phyloP scores from a whole-genome alignment of 2,888 invertebrate genomes.

The Sicus ferrugineus region DNA sequence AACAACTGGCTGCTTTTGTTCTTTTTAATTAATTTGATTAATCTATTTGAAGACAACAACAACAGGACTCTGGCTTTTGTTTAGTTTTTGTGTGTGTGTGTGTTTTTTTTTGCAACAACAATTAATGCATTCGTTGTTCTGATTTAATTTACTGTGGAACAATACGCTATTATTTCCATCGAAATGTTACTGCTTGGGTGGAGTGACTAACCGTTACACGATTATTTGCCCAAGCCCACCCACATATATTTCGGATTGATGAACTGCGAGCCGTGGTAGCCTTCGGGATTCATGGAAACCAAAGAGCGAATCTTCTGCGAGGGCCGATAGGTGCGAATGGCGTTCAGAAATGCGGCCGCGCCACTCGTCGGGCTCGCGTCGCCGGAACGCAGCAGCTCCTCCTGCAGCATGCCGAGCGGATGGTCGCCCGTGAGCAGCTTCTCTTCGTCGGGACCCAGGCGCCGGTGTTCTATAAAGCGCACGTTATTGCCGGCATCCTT shows the following conservation, averaged over 20 bases:
- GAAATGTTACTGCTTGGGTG: too few relatives aligned
- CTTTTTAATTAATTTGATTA: neutral
- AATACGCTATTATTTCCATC: slow-evolving; percentile 27
- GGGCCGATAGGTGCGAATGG: slow-evolving; percentile 64
- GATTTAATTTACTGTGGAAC: slow-evolving; percentile 10
- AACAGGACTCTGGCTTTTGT: neutral
- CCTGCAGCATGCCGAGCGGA: slow-evolving; percentile 51
- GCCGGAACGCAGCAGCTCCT: slow-evolving; percentile 38
- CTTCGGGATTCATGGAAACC: slow-evolving; percentile 68
- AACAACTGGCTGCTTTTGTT: slow-evolving; percentile 22
- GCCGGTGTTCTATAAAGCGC: slow-evolving; percentile 55
- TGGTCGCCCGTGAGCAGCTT: slow-evolving; percentile 58
- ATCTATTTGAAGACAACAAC: neutral
- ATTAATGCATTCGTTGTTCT: slow-evolving; percentile 46
- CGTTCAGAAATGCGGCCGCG: slow-evolving; percentile 63
- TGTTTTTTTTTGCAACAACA: slow-evolving; percentile 41
- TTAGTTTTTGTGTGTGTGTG: neutral
- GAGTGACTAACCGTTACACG: slow-evolving; percentile 7
- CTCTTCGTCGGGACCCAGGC: slow-evolving; percentile 50
- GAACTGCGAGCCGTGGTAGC: slow-evolving; percentile 70
- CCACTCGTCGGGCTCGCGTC: slow-evolving; percentile 9
- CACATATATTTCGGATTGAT: slow-evolving; percentile 74
- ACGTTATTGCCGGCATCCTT: slow-evolving; percentile 58
- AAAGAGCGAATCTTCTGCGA: slow-evolving; percentile 68
- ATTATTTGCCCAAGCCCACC: slow-evolving; percentile 69